These are phyloP conservation scores for Phymorhynchus buccinoides DNA, from an alignment of 1,140 invertebrate genomes.

Conservation along the genomic window DNA sequence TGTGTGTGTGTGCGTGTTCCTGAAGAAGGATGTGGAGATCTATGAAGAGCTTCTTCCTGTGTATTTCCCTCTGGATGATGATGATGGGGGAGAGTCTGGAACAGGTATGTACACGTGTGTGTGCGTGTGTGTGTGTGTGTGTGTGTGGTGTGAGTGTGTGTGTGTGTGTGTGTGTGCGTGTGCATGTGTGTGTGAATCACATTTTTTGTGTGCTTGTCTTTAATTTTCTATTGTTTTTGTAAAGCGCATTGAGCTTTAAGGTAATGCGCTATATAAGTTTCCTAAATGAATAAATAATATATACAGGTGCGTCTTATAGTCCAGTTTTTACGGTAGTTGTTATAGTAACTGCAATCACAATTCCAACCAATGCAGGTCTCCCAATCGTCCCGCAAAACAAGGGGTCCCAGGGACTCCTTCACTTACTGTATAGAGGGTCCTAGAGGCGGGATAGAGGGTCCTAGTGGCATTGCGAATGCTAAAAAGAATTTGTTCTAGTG, in stretches of 20 bases:
- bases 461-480: no score
- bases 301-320: background rate
- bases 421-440: no score
- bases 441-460: background rate
- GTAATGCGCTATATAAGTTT: no score
- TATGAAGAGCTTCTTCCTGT: constrained; percentile 83
- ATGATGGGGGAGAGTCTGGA: background rate
- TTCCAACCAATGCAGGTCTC: no score
- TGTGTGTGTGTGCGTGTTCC: constrained; percentile 76
- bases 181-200: background rate
- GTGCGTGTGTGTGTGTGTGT: background rate
- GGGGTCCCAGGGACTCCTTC: no score
- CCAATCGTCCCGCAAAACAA: no score
- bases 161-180: background rate
- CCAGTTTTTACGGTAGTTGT: no score
- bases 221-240: no score
- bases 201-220: no score
- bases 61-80: constrained; percentile 78
- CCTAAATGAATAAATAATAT: background rate
- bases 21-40: constrained; percentile 81
- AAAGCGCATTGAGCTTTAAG: no score
- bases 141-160: background rate
- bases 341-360: no score
- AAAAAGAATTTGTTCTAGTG: no score
- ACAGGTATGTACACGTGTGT: background rate